Evolutionary conservation across 2,113 vertebrate genomes (phyloP), one percentile per base, ranked within the genome.

Genomic region (Zosterops japonicus): DNA sequence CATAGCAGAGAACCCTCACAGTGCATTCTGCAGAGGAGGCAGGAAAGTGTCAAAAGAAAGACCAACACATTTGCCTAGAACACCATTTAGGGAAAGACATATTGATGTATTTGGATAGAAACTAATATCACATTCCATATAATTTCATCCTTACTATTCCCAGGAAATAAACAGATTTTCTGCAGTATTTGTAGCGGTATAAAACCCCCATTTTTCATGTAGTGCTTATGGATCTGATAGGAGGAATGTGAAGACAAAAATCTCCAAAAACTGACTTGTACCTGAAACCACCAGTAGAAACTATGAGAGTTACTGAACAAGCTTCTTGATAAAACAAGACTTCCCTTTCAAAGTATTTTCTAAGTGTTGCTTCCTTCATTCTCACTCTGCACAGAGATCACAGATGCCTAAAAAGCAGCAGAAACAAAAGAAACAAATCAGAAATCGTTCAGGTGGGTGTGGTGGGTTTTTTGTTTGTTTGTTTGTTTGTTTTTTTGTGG

Each of bases 21-120:
- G 1, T 25, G 20, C 16, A 60, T 39, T 53, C 47, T 81, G n/a
- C 33, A 70, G 63, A 94, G 77, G 44, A 89, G 22, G 49, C 31
- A 95, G 18, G 64, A 84, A 72, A 83, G 91, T 67, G 29, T 84
- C 44, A 47, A 64, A 96, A 87, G 78, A 91, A 93, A 95, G 67
- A 72, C 80, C 41, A 95, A 42, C 22, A 29, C 21, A 52, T 85
- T 84, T 88, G 56, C 81, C 79, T 94, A 87, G 61, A 95, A 91
- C 55, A 50, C 12, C 36, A 78, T 49, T 90, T 67, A 82, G 25
- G 72, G 29, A 77, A 75, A 39, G n/a, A 90, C 70, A 91, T 14
- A 71, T 42, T 92, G 33, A 93, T 95, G 10, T 68, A 83, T 89
- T 87, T 95, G 35, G 55, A 90, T 81, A 94, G 64, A 75, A 92